Conservation (phyloP, 2,797 vertebrate genomes). For the Syndactyla subalaris region DNA sequence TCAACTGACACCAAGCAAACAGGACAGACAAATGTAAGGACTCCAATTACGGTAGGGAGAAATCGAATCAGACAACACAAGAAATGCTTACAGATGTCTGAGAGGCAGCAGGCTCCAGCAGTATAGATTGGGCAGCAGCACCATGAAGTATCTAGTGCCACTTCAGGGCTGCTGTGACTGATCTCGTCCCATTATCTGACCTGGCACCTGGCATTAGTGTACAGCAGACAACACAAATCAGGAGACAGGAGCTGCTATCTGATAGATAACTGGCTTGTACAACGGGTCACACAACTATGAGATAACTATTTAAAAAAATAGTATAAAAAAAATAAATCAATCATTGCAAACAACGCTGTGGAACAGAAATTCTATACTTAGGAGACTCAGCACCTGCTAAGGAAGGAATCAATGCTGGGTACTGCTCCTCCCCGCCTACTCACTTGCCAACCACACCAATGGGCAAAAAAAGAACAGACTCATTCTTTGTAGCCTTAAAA, state of each 20-base stretch:
- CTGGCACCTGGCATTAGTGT: neutral
- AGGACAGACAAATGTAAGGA: neutral
- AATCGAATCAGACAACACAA: neutral
- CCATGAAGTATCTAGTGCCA: neutral
- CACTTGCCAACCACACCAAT: neutral
- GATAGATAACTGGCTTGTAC: neutral
- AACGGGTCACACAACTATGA: neutral
- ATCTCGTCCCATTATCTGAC: neutral
- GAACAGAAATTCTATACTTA: neutral
- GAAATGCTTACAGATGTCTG: neutral
- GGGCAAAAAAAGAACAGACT: neutral
- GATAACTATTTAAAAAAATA: neutral
- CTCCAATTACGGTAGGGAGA: accelerated
- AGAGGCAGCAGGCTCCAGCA: neutral
- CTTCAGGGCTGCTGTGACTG: neutral
- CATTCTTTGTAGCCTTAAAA: neutral
- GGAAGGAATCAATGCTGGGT: neutral
- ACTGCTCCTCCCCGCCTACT: neutral
- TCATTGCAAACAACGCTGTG: neutral
- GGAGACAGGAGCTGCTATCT: neutral
- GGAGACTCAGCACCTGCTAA: neutral
- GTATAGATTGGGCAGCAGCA: neutral
- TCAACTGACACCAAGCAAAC: neutral
- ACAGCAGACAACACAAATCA: neutral
- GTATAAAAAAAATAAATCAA: neutral